Conservation (phyloP, 2,888 invertebrate genomes). For the Sclerodermus sp. region DNA sequence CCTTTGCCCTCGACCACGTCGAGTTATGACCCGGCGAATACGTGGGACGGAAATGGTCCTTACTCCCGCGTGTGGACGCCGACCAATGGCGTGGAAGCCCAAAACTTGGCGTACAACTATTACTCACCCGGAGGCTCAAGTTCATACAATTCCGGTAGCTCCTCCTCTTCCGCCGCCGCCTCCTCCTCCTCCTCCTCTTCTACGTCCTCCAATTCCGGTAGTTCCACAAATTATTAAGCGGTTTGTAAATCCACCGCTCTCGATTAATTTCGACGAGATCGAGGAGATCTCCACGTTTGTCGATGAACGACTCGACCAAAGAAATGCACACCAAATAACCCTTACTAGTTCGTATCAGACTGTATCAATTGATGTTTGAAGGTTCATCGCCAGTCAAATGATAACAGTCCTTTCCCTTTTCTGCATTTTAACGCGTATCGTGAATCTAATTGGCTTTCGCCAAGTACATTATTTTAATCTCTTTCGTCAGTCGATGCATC, state of each 20-base stretch:
- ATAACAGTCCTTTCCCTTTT: too few species aligned
- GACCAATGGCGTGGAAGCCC: conserved; percentile 47
- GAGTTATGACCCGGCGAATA: conserved; percentile 66
- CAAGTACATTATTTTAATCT: too few species aligned
- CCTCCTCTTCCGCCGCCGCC: conserved; percentile 64
- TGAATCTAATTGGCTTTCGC: too few species aligned
- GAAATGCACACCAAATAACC: conserved; percentile 38
- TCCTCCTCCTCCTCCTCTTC: conserved; percentile 58
- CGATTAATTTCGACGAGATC: conserved; percentile 13
- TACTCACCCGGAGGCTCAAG: conserved; percentile 67
- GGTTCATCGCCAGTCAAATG: too few species aligned
- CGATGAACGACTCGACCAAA: conserved; percentile 30
- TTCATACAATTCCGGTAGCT: conserved; percentile 73
- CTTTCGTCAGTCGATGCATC: too few species aligned
- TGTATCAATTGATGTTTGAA: too few species aligned
- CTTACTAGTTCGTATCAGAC: neutral
- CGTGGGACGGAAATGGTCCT: conserved; percentile 75
- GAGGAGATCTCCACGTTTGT: neutral
- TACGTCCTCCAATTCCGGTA: conserved; percentile 44
- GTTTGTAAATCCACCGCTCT: conserved; percentile 10
- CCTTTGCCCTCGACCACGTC: conserved; percentile 63
- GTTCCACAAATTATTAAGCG: conserved; percentile 42
- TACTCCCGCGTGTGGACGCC: conserved; percentile 78
- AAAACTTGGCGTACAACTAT: conserved; percentile 57
- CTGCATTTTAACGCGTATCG: too few species aligned